Conservation (phyloP, 2,888 invertebrate genomes). For the Drosophila nr. perissopoda region DNA sequence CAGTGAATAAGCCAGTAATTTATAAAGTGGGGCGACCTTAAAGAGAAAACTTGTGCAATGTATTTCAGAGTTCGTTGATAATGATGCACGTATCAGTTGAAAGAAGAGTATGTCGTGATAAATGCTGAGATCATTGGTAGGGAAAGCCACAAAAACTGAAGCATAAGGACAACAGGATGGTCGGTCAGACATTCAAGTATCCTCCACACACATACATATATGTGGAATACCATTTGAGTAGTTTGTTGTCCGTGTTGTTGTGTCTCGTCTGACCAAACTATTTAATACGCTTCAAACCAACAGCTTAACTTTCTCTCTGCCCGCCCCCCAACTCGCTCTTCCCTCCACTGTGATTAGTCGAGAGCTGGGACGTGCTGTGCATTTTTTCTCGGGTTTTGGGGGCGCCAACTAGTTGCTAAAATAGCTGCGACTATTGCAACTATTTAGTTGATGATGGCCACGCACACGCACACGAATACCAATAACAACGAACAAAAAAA, state of each 20-base stretch:
- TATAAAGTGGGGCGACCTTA: conserved; percentile 22
- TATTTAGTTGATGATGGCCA: conserved; percentile 17
- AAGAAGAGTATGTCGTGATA: conserved; percentile 33
- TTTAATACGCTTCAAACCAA: conserved; percentile 61
- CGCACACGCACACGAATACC: conserved; percentile 7
- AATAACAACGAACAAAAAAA: conserved; percentile 6
- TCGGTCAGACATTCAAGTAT: conserved; percentile 8
- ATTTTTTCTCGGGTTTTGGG: conserved; percentile 34
- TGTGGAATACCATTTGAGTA: conserved; percentile 23
- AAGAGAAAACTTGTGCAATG: conserved; percentile 63
- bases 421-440: conserved; percentile 22
- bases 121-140: conserved; percentile 41
- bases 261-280: conserved; percentile 55
- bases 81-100: conserved; percentile 9
- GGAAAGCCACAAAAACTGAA: conserved; percentile 41
- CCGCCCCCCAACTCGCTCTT: not conserved
- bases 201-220: not conserved
- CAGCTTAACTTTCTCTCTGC: conserved; percentile 46
- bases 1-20: conserved; percentile 8
- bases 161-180: conserved; percentile 26
- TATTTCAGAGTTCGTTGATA: conserved; percentile 29
- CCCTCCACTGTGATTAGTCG: not conserved
- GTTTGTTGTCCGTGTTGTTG: conserved; percentile 23
- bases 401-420: conserved; percentile 32
- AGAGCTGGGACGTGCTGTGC: conserved; percentile 44